phyloP scores from a whole-genome alignment of 2,888 invertebrate species.

The Orchesella flavescens region DNA sequence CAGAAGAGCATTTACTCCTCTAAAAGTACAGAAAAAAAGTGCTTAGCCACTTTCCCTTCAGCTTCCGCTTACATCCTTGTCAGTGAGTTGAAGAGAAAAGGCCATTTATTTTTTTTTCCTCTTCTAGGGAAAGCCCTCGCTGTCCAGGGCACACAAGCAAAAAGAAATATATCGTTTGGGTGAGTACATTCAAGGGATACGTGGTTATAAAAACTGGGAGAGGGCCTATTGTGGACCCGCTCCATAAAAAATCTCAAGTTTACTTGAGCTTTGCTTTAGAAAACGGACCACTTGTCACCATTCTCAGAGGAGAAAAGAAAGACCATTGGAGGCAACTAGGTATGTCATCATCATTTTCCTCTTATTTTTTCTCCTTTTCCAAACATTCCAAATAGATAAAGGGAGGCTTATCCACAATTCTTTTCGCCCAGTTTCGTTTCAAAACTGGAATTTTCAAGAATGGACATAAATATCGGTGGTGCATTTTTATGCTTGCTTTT shows the following conservation, averaged over 20 bases:
- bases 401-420: not conserved
- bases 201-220: not conserved
- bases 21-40: slow-evolving; percentile 27
- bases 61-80: slow-evolving; percentile 59
- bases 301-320: slow-evolving; percentile 25
- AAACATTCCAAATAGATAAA: slow-evolving; percentile 17
- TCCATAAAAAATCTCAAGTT: not conserved
- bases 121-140: slow-evolving; percentile 21
- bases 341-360: slow-evolving; percentile 43
- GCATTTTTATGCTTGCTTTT: not conserved
- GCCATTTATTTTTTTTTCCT: slow-evolving; percentile 50
- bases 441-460: slow-evolving; percentile 36
- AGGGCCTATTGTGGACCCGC: not conserved
- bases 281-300: slow-evolving; percentile 58
- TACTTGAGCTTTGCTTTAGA: not conserved
- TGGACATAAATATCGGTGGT: slow-evolving; percentile 40
- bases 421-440: not conserved
- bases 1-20: slow-evolving; percentile 38
- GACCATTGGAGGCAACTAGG: slow-evolving; percentile 24
- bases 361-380: not conserved
- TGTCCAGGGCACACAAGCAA: slow-evolving; percentile 23
- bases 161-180: slow-evolving; percentile 23
- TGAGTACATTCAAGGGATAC: slow-evolving; percentile 18
- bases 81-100: slow-evolving; percentile 52
- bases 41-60: slow-evolving; percentile 58